Evolutionary conservation across 2,888 invertebrate genomes (phyloP).

Genomic region (Ochlodes sylvanus): DNA sequence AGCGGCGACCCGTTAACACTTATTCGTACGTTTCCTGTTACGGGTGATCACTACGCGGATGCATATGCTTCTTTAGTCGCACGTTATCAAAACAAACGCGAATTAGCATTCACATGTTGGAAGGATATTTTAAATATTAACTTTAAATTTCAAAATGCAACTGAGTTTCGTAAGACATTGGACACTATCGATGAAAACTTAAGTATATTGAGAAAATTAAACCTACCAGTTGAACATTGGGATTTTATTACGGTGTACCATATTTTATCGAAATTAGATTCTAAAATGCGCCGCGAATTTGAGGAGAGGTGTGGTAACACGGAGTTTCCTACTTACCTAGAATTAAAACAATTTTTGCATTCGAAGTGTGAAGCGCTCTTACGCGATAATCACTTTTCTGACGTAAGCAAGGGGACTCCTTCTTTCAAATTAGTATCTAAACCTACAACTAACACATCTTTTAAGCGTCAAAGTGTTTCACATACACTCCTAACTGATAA

Average conservation of each 20-base stretch:
- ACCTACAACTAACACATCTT: not conserved
- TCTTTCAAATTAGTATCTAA: not conserved
- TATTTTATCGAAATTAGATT: slow-evolving; percentile 36
- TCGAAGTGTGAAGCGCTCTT: slow-evolving; percentile 28
- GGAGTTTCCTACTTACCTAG: slow-evolving; percentile 13
- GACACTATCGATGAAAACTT: slow-evolving; percentile 39
- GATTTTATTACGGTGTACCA: slow-evolving; percentile 34
- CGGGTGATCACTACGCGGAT: slow-evolving; percentile 13
- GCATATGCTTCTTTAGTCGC: slow-evolving; percentile 14
- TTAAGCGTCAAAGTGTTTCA: not conserved
- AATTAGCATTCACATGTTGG: slow-evolving; percentile 39
- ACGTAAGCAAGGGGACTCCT: not conserved
- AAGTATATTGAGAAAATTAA: slow-evolving; percentile 33
- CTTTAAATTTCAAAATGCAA: slow-evolving; percentile 27
- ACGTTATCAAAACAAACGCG: slow-evolving; percentile 29
- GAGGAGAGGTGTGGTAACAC: slow-evolving; percentile 17
- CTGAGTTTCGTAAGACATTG: slow-evolving; percentile 27
- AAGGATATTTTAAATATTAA: slow-evolving; percentile 36
- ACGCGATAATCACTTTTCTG: slow-evolving; percentile 29
- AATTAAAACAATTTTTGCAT: slow-evolving; percentile 18
- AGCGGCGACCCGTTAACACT: slow-evolving; percentile 28
- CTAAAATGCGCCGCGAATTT: slow-evolving; percentile 35
- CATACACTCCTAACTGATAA: not conserved
- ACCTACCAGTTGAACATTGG: slow-evolving; percentile 32
- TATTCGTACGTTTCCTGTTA: slow-evolving; percentile 29